These are phyloP conservation scores for Drosophila rellima DNA, from an alignment of 2,888 invertebrate genomes.

Conservation along the genomic window DNA sequence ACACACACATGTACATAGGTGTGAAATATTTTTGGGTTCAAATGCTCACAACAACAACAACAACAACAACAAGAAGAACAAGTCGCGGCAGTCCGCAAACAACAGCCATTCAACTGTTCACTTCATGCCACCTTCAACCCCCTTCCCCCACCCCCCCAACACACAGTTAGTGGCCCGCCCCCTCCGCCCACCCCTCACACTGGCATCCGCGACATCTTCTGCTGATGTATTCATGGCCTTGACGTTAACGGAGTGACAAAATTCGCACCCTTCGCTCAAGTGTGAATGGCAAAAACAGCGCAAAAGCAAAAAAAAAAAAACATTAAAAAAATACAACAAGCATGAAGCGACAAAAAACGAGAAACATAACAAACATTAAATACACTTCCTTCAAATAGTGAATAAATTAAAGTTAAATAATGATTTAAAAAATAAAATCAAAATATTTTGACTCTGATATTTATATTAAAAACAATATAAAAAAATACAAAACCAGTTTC, in stretches of 20 bases:
- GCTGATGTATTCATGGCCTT: constrained; percentile 78
- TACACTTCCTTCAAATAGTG: constrained; percentile 5
- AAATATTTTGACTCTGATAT: no score
- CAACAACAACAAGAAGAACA: constrained; percentile 18
- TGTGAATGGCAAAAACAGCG: constrained; percentile 50
- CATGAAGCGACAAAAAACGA: neutral
- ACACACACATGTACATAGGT: constrained; percentile 46
- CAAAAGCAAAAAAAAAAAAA: constrained; percentile 25
- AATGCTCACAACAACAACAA: constrained; percentile 39
- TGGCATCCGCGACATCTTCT: constrained; percentile 50
- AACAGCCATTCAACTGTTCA: constrained; percentile 51
- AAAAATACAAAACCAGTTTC: no score
- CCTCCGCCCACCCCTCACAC: constrained; percentile 1
- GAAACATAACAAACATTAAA: neutral
- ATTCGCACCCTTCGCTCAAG: constrained; percentile 78
- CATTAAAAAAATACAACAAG: constrained; percentile 20
- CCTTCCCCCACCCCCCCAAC: constrained; percentile 8
- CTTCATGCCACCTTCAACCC: constrained; percentile 6
- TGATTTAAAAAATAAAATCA: no score
- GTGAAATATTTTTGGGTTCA: constrained; percentile 80
- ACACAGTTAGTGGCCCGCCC: constrained; percentile 5
- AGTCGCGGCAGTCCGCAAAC: constrained; percentile 31
- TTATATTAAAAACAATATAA: no score
- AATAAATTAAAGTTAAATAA: no score
- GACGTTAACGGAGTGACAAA: constrained; percentile 81